Conservation (phyloP, 2,113 vertebrate species). For the Leptobrachium ailaonicum region DNA sequence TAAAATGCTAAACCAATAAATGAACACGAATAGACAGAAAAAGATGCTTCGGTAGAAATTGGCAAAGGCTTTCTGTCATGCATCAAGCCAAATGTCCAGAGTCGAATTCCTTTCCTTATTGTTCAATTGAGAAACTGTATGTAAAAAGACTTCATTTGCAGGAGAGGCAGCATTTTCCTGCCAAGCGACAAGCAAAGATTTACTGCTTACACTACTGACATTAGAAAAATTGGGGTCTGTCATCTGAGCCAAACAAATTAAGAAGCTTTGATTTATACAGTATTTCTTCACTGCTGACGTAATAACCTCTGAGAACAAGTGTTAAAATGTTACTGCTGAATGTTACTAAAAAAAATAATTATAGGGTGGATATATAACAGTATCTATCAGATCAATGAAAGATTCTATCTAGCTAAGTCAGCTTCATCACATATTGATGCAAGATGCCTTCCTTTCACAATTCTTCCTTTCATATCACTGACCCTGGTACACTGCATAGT, state of each 20-base stretch:
- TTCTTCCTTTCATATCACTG: no score
- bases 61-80: conserved; percentile 52
- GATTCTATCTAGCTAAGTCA: no score
- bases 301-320: no score
- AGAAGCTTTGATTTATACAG: not conserved
- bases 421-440: no score
- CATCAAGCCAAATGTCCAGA: conserved; percentile 11
- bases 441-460: no score
- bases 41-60: conserved; percentile 49
- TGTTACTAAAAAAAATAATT: no score
- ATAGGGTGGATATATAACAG: no score
- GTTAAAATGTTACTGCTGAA: no score
- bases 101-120: not conserved
- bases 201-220: conserved; percentile 2
- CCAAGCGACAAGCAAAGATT: conserved; percentile 20
- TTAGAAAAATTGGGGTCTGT: not conserved
- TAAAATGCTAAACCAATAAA: conserved; percentile 42
- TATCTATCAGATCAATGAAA: no score
- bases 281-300: no score
- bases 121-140: not conserved
- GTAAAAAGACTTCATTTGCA: not conserved
- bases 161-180: not conserved
- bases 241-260: conserved; percentile 1
- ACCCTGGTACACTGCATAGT: no score
- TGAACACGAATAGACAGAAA: not conserved